phyloP scores from a whole-genome alignment of 2,113 vertebrate genomes.

The Oreochromis niloticus region DNA sequence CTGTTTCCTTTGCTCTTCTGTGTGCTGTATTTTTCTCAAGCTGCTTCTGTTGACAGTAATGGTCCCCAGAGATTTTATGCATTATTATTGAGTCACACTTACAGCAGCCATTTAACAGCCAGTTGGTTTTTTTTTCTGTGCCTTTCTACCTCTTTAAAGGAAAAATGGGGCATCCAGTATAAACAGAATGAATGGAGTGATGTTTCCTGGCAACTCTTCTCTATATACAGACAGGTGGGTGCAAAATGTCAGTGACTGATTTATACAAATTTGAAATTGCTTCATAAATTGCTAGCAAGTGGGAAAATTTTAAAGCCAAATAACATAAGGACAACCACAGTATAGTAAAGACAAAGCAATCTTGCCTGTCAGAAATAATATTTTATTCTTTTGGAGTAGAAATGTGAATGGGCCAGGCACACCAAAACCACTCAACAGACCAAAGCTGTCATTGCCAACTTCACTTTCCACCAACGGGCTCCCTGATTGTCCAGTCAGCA shows the following conservation, averaged over 20 bases:
- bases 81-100: background rate
- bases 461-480: slow-evolving; percentile 90
- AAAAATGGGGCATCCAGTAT: slow-evolving; percentile 87
- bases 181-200: slow-evolving; percentile 94
- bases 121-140: slow-evolving; percentile 24
- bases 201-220: slow-evolving; percentile 89
- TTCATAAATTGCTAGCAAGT: background rate
- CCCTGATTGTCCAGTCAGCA: slow-evolving; percentile 81
- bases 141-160: slow-evolving; percentile 64
- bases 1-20: background rate
- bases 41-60: background rate
- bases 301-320: background rate
- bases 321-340: background rate
- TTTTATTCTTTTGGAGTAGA: slow-evolving; percentile 57
- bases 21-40: background rate
- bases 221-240: slow-evolving; percentile 87
- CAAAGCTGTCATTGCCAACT: slow-evolving; percentile 81
- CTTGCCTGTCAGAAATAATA: background rate
- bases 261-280: background rate
- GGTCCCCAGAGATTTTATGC: background rate
- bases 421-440: slow-evolving; percentile 83
- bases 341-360: background rate
- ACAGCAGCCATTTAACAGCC: background rate
- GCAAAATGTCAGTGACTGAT: background rate
- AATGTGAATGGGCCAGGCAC: slow-evolving; percentile 90